Conservation (phyloP, 2,113 vertebrate genomes). For the Saccopteryx bilineata region DNA sequence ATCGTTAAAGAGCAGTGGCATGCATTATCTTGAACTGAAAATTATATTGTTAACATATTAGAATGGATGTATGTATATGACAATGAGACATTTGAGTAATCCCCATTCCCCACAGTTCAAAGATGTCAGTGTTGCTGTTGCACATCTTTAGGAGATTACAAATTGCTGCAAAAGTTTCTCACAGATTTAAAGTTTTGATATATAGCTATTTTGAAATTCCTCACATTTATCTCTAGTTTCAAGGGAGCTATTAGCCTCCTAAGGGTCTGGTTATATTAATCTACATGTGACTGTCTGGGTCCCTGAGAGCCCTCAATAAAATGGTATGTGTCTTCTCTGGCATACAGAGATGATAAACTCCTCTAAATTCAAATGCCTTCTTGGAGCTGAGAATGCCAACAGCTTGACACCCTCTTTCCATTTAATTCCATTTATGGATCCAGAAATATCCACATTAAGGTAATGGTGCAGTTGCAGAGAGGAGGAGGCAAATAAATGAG, state of each 20-base stretch:
- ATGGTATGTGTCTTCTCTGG: slow-evolving; percentile 8
- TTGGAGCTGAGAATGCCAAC: not conserved
- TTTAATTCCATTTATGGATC: not conserved
- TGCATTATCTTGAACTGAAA: slow-evolving; percentile 76
- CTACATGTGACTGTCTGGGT: not conserved
- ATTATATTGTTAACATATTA: slow-evolving; percentile 68
- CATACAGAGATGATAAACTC: not conserved
- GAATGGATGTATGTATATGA: slow-evolving; percentile 73
- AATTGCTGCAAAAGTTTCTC: slow-evolving; percentile 69
- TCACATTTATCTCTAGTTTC: slow-evolving; percentile 66
- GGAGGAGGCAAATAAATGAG: not conserved
- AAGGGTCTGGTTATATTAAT: slow-evolving; percentile 33
- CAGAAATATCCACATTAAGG: not conserved
- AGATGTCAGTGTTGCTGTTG: slow-evolving; percentile 24
- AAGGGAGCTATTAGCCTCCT: slow-evolving; percentile 46
- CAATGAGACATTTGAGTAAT: not conserved
- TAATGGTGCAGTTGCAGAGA: not conserved
- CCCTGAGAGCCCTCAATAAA: not conserved
- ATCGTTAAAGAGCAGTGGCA: slow-evolving; percentile 68
- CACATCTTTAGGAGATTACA: slow-evolving; percentile 70
- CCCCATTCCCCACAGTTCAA: slow-evolving; percentile 73
- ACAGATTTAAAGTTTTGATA: slow-evolving; percentile 72
- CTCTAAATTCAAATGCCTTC: not conserved
- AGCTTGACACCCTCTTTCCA: not conserved
- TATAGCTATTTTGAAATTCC: slow-evolving; percentile 68